Conservation (phyloP, 1,140 invertebrate genomes). For the Homalodisca vitripennis region DNA sequence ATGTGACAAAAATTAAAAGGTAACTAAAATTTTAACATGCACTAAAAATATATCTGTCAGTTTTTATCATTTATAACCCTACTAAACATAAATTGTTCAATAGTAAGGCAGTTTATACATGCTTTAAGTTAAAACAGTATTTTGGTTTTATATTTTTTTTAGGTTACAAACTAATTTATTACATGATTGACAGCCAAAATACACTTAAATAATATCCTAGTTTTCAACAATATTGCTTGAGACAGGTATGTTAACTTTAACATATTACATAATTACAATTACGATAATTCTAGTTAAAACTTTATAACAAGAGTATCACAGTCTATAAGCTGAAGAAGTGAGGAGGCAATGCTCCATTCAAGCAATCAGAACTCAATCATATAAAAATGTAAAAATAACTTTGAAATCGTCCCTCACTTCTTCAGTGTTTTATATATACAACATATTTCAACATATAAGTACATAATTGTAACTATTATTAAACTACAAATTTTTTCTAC, state of each 20-base stretch:
- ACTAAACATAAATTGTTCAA: background rate
- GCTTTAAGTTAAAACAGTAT: background rate
- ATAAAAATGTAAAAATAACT: background rate
- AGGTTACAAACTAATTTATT: background rate
- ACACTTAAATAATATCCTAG: background rate
- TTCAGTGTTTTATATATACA: conserved; percentile 12
- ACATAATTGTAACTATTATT: conserved; percentile 8
- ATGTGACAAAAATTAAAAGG: background rate
- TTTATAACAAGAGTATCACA: conserved; percentile 23
- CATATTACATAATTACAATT: conserved; percentile 19
- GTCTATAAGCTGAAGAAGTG: conserved; percentile 6
- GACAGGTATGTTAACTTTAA: conserved; percentile 3
- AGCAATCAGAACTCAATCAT: background rate
- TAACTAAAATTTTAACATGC: background rate
- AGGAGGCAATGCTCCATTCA: conserved; percentile 2
- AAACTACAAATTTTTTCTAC: background rate
- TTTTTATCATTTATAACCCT: background rate
- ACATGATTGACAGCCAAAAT: background rate
- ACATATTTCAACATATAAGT: conserved; percentile 18
- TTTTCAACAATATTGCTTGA: background rate
- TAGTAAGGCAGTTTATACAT: background rate
- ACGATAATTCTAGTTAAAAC: background rate
- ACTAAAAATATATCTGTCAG: no score
- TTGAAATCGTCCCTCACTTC: conserved; percentile 4
- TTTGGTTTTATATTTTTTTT: background rate